Evolutionary conservation across 2,113 vertebrate species (phyloP), one percentile per base, ranked within the genome.

Genomic region (Lampris megalopsis): DNA sequence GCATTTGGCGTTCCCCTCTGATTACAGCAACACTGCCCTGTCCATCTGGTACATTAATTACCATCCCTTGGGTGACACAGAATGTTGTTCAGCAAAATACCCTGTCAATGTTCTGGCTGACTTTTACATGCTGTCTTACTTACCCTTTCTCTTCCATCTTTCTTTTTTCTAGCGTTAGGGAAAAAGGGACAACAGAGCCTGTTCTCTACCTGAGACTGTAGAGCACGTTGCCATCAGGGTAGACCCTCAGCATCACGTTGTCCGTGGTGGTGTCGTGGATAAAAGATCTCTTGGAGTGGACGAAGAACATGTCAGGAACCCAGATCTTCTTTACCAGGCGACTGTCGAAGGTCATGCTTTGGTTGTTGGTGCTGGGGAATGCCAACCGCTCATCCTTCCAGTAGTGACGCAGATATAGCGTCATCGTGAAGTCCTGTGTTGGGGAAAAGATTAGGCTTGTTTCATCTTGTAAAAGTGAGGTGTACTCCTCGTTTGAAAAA

Each of bases 221-320:
- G 71, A 99, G 97, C 49, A 99, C 97, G 45, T 97, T 97, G 68
- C 98, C 97, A 0, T 99, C 97, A 0, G 98, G 98, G 85, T 97
- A 96, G 37, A 99, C 97, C 2, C 97, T 94, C 72, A 99, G 92
- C 97, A 99, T 99, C 84, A 99, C 96, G 0, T 99, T 99, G 81
- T 98, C 97, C 0, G 97, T 99, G 35, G 98, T 99, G 67, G 98
- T 99, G 92, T 98, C 97, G 0, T 99, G 98, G 87, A 98, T 99
- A 84, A 99, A 99, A 49, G 97, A 99, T 43, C 97, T 95, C 85
- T 99, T 99, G 42, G 97, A 99, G 87, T 99, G 98, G 60, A 99
- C 97, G 0, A 99, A 99, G 81, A 99, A 99, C 97, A 99, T 98
- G 87, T 99, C 97, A 0, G 98, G 98, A 1, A 99, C 97, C 98